A percentile compares a stretch with the other conserved stretches of the same genome.
These are phyloP conservation scores for Cephus nigrinus DNA, from an alignment of 2,888 invertebrate species.

Conservation along the genomic window DNA sequence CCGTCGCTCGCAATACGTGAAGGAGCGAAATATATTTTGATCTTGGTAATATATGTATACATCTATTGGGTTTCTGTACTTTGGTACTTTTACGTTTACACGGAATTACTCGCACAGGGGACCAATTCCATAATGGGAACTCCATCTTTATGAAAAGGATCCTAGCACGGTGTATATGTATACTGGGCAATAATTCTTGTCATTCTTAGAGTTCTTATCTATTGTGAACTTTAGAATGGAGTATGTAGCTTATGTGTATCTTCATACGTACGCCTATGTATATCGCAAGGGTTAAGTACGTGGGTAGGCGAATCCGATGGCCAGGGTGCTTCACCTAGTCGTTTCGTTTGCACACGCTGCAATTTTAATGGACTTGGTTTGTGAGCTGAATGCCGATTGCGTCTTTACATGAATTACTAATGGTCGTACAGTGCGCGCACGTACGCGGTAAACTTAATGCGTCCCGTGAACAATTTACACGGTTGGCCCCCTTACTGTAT, in stretches of 20 bases:
- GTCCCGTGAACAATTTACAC: background rate
- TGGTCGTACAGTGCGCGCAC: conserved; percentile 15
- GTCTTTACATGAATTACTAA: conserved; percentile 25
- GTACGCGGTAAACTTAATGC: background rate
- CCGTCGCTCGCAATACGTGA: background rate
- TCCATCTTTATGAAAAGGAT: background rate
- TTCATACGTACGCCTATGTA: background rate
- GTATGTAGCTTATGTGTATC: background rate
- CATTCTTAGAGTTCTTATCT: background rate
- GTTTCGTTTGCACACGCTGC: conserved; percentile 6
- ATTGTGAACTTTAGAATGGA: background rate
- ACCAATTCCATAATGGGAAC: background rate
- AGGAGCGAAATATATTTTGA: background rate
- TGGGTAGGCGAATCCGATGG: conserved; percentile 12
- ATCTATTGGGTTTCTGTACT: background rate
- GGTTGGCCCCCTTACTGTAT: background rate
- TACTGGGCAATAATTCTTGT: background rate
- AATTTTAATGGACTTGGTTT: conserved; percentile 1
- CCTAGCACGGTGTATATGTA: background rate
- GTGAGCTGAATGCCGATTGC: conserved; percentile 12
- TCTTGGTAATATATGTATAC: background rate
- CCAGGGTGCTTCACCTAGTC: conserved; percentile 13
- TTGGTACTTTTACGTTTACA: too few species aligned
- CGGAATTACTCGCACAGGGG: background rate
- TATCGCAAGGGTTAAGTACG: background rate